Base-by-base conservation (phyloP, 2,888 invertebrate species). In the Carabus problematicus region DNA sequence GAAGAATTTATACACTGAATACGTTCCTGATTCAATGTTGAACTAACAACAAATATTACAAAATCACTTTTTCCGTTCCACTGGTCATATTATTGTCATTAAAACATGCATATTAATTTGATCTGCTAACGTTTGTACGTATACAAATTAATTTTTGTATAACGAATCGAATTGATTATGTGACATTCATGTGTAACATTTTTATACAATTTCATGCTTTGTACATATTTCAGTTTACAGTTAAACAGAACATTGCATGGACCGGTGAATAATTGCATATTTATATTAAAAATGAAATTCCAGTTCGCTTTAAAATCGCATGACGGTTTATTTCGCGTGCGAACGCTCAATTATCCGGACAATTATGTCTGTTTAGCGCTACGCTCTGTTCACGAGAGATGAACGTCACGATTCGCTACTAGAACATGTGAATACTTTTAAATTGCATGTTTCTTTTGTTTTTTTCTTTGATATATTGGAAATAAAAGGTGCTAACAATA, bases 291-390 rank as follows among this genome's bases (percentile, higher is more conserved):
- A 52, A 52, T 52, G 52, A 52, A 52, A 52, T 52, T 52, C 14
- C 19, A 52, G 52, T 52, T 52, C 45, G 39, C 39, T n/a, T 66
- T 59, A 66, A 64, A 58, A 66, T 66, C 59, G 59, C 66, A 66
- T 66, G 66, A 47, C 29, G 42, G 29, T 47, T 47, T 8, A 18
- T 29, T 66, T 66, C 43, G 66, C 66, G 66, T 66, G 66, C 49
- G 11, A 9, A 12, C 40, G 59, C 39, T 41, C 66, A 66, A 66
- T 66, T 66, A 59, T 58, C 66, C 42, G 47, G 59, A 49, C 52
- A 59, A 66, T 66, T 66, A 66, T 66, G 49, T 18, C 59, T 52
- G 66, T 66, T 66, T 66, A 66, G 14, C 59, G 62, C 49, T 40
- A 45, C 47, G 16, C 47, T 29, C 66, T 59, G 59, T 45, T 11